Evolutionary conservation across 2,888 invertebrate species (phyloP).

Genomic region (Phengaris alcon): DNA sequence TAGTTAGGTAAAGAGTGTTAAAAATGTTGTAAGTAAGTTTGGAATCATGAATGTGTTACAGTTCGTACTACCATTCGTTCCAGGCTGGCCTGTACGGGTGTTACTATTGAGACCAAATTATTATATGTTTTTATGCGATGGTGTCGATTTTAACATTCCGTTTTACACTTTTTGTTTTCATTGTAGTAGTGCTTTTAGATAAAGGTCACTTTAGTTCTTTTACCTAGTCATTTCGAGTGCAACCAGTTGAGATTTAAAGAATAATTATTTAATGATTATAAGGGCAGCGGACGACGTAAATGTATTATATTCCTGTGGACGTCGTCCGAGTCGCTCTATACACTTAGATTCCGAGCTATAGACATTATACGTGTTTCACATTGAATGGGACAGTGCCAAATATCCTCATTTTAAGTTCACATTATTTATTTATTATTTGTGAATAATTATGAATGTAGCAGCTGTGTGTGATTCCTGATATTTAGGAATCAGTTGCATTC

Average conservation of each 20-base stretch:
- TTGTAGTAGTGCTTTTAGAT: constrained; percentile 67
- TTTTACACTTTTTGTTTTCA: constrained; percentile 55
- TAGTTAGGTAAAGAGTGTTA: constrained; percentile 77
- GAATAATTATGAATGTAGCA: constrained; percentile 73
- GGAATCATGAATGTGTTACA: constrained; percentile 66
- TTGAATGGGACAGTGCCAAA: constrained; percentile 77
- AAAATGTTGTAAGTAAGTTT: constrained; percentile 65
- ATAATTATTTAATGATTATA: constrained; percentile 58
- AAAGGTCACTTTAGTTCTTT: constrained; percentile 74
- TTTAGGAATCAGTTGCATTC: constrained; percentile 79
- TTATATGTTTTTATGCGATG: constrained; percentile 77
- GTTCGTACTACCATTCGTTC: constrained; percentile 60
- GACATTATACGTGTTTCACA: constrained; percentile 41
- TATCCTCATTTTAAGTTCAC: constrained; percentile 73
- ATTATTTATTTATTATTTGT: constrained; percentile 61
- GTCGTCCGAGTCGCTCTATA: constrained; percentile 42
- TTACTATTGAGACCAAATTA: constrained; percentile 78
- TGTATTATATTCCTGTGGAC: constrained; percentile 70
- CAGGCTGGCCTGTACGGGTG: constrained; percentile 65
- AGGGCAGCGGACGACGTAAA: constrained; percentile 47
- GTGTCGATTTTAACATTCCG: constrained; percentile 79
- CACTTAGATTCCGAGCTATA: constrained; percentile 47
- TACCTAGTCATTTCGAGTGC: constrained; percentile 79
- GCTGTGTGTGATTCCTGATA: constrained; percentile 79
- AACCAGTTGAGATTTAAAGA: constrained; percentile 75